A percentile compares a stretch with the other conserved stretches of the same genome.
Conservation (phyloP, 2,797 vertebrate genomes). For the Gallinago stenura region DNA sequence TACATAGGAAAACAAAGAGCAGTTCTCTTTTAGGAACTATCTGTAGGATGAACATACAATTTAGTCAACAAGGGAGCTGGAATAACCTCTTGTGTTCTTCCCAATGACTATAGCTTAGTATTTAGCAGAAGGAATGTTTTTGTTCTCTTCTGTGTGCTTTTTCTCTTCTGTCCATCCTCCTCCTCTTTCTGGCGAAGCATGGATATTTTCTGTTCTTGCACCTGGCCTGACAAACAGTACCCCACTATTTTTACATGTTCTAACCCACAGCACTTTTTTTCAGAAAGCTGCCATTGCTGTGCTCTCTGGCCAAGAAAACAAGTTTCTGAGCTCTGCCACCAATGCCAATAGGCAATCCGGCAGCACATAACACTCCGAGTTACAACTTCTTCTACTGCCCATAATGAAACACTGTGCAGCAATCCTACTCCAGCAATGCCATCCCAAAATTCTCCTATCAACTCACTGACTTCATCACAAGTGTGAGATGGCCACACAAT, state of each 20-base stretch:
- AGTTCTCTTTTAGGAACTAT: conserved; percentile 73
- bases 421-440: background rate
- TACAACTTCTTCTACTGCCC: background rate
- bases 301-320: conserved; percentile 48
- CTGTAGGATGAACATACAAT: conserved; percentile 80
- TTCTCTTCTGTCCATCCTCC: conserved; percentile 28
- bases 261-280: background rate
- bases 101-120: conserved; percentile 41
- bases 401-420: background rate
- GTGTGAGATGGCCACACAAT: background rate
- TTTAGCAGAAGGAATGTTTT: conserved; percentile 63
- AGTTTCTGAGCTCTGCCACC: conserved; percentile 35
- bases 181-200: background rate
- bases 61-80: conserved; percentile 72
- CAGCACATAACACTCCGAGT: background rate
- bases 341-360: background rate
- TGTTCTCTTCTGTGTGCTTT: conserved; percentile 30
- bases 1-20: conserved; percentile 65
- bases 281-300: conserved; percentile 53
- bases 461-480: background rate
- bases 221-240: conserved; percentile 70
- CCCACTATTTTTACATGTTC: conserved; percentile 35
- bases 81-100: conserved; percentile 75
- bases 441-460: background rate
- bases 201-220: conserved; percentile 62